Conservation (phyloP, 2,888 invertebrate genomes). For the Athalia rosae region DNA sequence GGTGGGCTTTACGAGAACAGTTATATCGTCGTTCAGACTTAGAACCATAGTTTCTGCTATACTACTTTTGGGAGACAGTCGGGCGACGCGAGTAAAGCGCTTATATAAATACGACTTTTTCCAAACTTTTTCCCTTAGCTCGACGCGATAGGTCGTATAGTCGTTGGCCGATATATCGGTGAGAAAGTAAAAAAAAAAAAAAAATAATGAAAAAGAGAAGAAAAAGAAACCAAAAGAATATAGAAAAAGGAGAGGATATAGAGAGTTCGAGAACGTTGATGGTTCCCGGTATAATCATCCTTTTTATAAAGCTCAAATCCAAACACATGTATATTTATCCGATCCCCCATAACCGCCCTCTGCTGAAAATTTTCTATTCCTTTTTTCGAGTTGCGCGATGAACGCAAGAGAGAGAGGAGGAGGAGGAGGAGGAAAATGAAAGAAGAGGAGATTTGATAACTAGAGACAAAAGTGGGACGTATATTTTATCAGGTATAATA, state of each 20-base stretch:
- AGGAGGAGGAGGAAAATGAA: too few relatives aligned
- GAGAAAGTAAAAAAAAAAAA: slow-evolving; percentile 7
- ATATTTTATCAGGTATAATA: not conserved
- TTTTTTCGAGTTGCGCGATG: not conserved
- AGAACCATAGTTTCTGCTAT: slow-evolving; percentile 23
- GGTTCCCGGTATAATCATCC: too few relatives aligned
- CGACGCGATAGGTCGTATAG: slow-evolving; percentile 46
- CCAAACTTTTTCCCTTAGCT: slow-evolving; percentile 20
- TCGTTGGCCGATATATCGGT: slow-evolving; percentile 46
- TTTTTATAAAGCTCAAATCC: too few relatives aligned
- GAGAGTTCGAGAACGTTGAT: too few relatives aligned
- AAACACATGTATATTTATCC: too few relatives aligned
- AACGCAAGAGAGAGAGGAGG: not conserved
- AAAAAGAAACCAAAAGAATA: not conserved
- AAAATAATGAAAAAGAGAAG: too few relatives aligned
- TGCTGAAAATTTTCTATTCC: too few relatives aligned
- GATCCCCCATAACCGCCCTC: too few relatives aligned
- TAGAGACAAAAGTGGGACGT: slow-evolving; percentile 17
- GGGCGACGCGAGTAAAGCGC: slow-evolving; percentile 31
- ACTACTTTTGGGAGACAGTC: slow-evolving; percentile 39
- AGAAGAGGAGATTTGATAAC: slow-evolving; percentile 16
- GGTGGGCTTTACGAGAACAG: slow-evolving; percentile 35
- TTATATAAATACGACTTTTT: slow-evolving; percentile 39
- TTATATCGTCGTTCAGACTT: slow-evolving; percentile 32
- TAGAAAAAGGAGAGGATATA: too few relatives aligned